Evolutionary conservation across 64 coral and sea anemone species (phyloP).

Genomic region (Hydrozoanthus tunicans): DNA sequence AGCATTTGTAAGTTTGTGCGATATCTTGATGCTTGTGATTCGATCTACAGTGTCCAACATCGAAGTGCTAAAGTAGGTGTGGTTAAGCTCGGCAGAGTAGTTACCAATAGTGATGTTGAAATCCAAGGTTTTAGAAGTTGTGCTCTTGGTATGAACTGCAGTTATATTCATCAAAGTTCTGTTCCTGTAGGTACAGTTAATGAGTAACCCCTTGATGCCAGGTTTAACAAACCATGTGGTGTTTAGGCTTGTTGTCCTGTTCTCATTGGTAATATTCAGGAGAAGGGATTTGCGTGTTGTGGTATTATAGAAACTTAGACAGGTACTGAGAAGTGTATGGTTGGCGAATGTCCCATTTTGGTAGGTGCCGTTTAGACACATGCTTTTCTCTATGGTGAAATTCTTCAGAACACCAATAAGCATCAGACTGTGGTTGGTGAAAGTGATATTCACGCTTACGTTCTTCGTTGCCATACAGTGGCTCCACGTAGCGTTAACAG

Average conservation of each 20-base stretch:
- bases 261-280: slow-evolving; percentile 62
- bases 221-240: slow-evolving; percentile 72
- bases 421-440: slow-evolving; percentile 66
- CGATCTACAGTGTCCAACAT: slow-evolving; percentile 1
- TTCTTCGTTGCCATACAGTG: slow-evolving; percentile 38
- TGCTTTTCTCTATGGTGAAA: slow-evolving; percentile 50
- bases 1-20: slow-evolving; percentile 64
- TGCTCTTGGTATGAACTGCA: slow-evolving; percentile 53
- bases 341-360: slow-evolving; percentile 63
- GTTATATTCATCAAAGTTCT: slow-evolving; percentile 64
- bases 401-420: slow-evolving; percentile 66
- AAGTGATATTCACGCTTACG: slow-evolving; percentile 72
- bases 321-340: slow-evolving; percentile 64
- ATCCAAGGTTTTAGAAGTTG: slow-evolving; percentile 35
- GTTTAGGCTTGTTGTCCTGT: slow-evolving; percentile 61
- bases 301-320: slow-evolving; percentile 55
- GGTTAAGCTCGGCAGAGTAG: slow-evolving; percentile 67
- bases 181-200: slow-evolving; percentile 73
- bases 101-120: slow-evolving; percentile 69
- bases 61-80: slow-evolving; percentile 62
- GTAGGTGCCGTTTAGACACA: slow-evolving; percentile 75
- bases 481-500: slow-evolving; percentile 68
- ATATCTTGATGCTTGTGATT: slow-evolving; percentile 63
- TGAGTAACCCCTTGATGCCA: slow-evolving; percentile 22
- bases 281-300: slow-evolving; percentile 58